These are phyloP conservation scores for Gila robusta DNA, from an alignment of 2,797 vertebrate genomes.

Conservation along the genomic window DNA sequence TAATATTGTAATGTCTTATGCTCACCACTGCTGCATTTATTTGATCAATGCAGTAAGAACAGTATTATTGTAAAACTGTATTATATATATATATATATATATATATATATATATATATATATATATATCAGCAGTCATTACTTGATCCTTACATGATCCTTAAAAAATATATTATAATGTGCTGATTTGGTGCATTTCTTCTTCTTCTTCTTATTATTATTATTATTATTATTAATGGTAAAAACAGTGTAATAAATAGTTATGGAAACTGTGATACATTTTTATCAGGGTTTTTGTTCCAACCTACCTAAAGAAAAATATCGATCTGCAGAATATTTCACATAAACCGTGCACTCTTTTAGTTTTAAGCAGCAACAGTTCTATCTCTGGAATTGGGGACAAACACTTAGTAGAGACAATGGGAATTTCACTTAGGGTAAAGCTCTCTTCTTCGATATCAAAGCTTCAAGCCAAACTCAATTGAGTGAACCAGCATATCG, in stretches of 20 bases:
- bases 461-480: constrained; percentile 23
- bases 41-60: background rate
- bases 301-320: background rate
- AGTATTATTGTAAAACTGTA: background rate
- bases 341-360: background rate
- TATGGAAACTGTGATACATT: background rate
- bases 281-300: background rate
- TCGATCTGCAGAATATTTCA: background rate
- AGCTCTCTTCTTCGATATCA: constrained; percentile 19
- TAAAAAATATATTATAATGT: background rate
- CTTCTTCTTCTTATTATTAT: too few relatives aligned
- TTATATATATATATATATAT: too few relatives aligned
- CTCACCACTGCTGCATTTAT: background rate
- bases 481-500: constrained; percentile 35
- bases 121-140: background rate
- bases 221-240: background rate
- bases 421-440: background rate
- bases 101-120: too few relatives aligned
- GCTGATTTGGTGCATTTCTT: background rate
- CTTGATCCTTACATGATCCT: background rate
- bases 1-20: background rate
- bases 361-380: background rate
- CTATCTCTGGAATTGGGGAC: constrained; percentile 18
- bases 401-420: constrained; percentile 11
- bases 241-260: too few relatives aligned